Conservation (phyloP, 2,888 invertebrate species). For the Leptopterna dolabrata region DNA sequence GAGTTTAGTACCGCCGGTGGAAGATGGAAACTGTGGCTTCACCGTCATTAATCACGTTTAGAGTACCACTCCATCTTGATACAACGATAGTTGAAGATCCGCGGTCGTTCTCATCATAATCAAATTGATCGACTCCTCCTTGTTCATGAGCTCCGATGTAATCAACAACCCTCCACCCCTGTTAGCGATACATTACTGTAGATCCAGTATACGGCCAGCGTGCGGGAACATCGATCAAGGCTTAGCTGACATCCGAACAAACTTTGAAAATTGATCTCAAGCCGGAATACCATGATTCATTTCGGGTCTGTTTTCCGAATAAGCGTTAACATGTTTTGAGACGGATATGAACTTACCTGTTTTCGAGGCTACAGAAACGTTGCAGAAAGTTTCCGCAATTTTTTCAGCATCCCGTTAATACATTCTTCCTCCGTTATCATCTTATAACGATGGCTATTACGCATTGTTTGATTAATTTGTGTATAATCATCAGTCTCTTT, state of each 20-base stretch:
- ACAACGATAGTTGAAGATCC: not conserved
- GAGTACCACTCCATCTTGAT: not conserved
- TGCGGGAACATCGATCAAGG: not conserved
- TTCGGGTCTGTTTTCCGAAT: not conserved
- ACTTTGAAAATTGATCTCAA: not conserved
- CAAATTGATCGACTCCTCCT: not conserved
- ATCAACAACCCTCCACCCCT: not conserved
- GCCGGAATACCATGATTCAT: not conserved
- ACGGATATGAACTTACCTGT: not conserved
- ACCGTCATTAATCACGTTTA: not conserved
- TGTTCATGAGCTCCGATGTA: not conserved
- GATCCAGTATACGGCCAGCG: not conserved
- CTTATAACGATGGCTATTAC: no score
- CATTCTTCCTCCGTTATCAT: no score
- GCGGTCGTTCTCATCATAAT: not conserved
- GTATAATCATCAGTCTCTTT: no score
- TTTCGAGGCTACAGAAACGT: not conserved
- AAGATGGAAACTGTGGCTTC: not conserved
- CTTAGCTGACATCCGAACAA: not conserved
- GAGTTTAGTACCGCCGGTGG: not conserved
- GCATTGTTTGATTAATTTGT: no score
- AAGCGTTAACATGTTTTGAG: not conserved
- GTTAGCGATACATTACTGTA: not conserved
- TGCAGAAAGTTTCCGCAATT: not conserved
- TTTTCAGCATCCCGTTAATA: no score